Percentiles rank a stretch among this genome's conserved stretches.
These are phyloP conservation scores for Dysmachus trigonus DNA, from an alignment of 2,888 invertebrate genomes.

Conservation along the genomic window DNA sequence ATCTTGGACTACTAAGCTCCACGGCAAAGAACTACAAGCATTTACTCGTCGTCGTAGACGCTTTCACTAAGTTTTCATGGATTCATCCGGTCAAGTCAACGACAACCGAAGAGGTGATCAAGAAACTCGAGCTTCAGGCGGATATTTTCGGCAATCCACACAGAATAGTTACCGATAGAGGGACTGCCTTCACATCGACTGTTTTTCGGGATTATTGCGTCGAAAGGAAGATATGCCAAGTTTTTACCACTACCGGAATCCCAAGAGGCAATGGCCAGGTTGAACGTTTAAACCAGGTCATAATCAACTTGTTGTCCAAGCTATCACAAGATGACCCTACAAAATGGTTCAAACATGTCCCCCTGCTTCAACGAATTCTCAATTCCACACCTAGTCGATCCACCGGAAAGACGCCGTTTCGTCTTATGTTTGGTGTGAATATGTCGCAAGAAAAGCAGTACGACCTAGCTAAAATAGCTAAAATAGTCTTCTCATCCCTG, in stretches of 20 bases:
- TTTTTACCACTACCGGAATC: too few species aligned
- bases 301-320: too few species aligned
- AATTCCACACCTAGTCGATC: neutral
- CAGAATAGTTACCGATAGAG: neutral
- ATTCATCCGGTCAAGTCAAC: neutral
- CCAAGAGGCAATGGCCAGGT: neutral
- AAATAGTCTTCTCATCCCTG: too few species aligned
- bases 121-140: neutral
- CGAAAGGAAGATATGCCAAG: neutral
- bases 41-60: conserved; percentile 51
- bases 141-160: conserved; percentile 11
- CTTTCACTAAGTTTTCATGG: neutral
- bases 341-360: neutral
- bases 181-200: neutral
- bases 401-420: neutral
- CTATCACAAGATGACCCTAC: too few species aligned
- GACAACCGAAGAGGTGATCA: neutral
- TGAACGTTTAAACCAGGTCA: too few species aligned
- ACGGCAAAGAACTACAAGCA: conserved; percentile 55
- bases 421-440: neutral
- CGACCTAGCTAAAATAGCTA: too few species aligned
- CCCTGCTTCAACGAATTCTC: neutral
- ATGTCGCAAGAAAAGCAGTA: conserved; percentile 23
- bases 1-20: neutral
- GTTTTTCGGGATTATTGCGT: neutral